phyloP scores from a whole-genome alignment of 2,113 vertebrate species.

The Stigmatopora nigra region DNA sequence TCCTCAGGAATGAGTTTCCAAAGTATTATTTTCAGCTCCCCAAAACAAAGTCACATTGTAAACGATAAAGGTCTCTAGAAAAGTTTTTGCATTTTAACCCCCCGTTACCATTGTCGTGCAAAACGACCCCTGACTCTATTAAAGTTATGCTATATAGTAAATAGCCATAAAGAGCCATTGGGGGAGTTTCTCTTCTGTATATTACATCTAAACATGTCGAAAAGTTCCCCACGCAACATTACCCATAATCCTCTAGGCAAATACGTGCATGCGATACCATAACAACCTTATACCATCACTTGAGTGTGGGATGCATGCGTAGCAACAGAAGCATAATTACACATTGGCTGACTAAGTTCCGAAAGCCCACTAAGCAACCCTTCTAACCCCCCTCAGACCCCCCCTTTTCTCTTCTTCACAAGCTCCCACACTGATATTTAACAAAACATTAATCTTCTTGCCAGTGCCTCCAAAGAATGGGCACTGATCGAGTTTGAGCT shows the following conservation, averaged over 20 bases:
- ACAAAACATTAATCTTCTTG: constrained; percentile 99
- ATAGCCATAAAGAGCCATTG: background rate
- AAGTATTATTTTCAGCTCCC: too few relatives aligned
- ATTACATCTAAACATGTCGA: background rate
- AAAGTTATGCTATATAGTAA: background rate
- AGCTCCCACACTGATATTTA: constrained; percentile 98
- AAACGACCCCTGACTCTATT: background rate
- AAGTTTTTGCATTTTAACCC: too few relatives aligned
- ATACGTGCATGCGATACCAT: constrained; percentile 61
- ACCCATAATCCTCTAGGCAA: constrained; percentile 62
- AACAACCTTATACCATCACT: constrained; percentile 54
- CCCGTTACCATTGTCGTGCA: too few relatives aligned
- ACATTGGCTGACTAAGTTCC: constrained; percentile 84
- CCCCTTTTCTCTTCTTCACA: constrained; percentile 69
- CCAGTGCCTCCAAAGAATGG: constrained; percentile 94
- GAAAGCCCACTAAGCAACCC: constrained; percentile 76
- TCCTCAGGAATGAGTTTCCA: too few relatives aligned
- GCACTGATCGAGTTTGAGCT: constrained; percentile 83
- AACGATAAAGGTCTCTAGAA: too few relatives aligned
- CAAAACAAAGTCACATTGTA: too few relatives aligned
- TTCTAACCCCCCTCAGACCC: constrained; percentile 4
- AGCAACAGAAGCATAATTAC: constrained; percentile 75
- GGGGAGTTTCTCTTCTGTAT: background rate
- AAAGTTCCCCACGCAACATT: constrained; percentile 45
- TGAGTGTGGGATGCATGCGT: constrained; percentile 66